Evolutionary conservation across 1,140 invertebrate genomes (phyloP).

Genomic region (Drosophila arawakana): DNA sequence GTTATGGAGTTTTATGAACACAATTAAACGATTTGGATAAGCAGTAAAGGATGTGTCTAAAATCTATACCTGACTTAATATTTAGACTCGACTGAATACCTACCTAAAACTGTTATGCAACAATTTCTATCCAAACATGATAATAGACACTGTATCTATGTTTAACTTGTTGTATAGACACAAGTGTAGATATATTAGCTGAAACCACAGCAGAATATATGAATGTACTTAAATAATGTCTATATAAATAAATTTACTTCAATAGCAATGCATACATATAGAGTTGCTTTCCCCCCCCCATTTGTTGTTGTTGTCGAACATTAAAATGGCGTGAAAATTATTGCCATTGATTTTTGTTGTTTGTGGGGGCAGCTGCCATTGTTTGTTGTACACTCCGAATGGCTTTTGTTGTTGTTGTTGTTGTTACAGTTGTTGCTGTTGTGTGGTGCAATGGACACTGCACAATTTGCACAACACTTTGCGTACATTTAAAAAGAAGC

Average conservation of each 20-base stretch:
- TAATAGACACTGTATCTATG: too few species aligned
- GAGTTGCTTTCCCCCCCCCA: not conserved
- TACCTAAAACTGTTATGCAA: too few species aligned
- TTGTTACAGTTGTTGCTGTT: constrained; percentile 17
- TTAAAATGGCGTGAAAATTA: constrained; percentile 70
- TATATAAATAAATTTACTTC: not conserved
- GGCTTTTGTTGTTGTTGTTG: constrained; percentile 30
- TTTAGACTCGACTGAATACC: too few species aligned
- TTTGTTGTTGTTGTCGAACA: constrained; percentile 28
- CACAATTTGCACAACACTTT: constrained; percentile 64
- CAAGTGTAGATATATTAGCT: too few species aligned
- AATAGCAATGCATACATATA: not conserved
- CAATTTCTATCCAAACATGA: too few species aligned
- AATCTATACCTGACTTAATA: too few species aligned
- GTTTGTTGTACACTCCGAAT: constrained; percentile 19
- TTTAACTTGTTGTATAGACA: not conserved
- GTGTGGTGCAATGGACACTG: constrained; percentile 22
- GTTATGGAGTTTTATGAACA: too few species aligned
- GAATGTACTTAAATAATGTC: not conserved
- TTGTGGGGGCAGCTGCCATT: constrained; percentile 28
- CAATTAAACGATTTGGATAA: too few species aligned
- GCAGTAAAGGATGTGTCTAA: too few species aligned
- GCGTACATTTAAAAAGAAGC: constrained; percentile 77
- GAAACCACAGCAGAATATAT: too few species aligned
- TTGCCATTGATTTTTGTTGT: constrained; percentile 59